These are phyloP conservation scores for Psittacula derbiana DNA, from an alignment of 2,797 vertebrate species.

Conservation along the genomic window DNA sequence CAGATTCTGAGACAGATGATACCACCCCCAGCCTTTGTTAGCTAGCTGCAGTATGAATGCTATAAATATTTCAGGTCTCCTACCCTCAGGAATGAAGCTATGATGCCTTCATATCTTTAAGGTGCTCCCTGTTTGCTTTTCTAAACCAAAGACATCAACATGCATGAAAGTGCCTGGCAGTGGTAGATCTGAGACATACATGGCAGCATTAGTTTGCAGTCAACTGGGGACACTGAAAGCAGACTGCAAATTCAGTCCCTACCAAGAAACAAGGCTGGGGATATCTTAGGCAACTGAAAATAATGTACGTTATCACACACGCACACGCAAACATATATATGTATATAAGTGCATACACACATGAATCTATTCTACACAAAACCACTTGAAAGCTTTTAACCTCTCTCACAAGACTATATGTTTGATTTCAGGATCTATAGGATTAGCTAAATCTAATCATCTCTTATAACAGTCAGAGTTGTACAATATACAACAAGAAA, in stretches of 20 bases:
- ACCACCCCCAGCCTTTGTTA: background rate
- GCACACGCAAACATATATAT: background rate
- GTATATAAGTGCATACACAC: background rate
- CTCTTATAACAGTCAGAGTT: background rate
- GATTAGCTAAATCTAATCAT: background rate
- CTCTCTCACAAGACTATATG: background rate
- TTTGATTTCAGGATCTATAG: background rate
- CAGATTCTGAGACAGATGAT: background rate
- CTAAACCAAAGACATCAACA: slow-evolving; percentile 4
- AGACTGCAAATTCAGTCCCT: background rate
- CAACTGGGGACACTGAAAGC: background rate
- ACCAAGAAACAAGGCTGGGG: background rate
- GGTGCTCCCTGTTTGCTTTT: background rate
- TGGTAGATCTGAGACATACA: background rate
- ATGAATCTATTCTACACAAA: background rate
- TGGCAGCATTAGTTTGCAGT: background rate
- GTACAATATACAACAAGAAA: background rate
- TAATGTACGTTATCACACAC: background rate
- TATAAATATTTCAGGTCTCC: slow-evolving; percentile 9
- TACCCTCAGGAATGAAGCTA: background rate
- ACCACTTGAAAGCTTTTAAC: background rate
- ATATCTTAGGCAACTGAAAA: background rate
- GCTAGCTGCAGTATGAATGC: background rate
- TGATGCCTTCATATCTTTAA: background rate
- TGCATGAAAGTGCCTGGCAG: background rate